Conservation (phyloP, 2,888 invertebrate genomes). For the Gastrophysa polygoni region DNA sequence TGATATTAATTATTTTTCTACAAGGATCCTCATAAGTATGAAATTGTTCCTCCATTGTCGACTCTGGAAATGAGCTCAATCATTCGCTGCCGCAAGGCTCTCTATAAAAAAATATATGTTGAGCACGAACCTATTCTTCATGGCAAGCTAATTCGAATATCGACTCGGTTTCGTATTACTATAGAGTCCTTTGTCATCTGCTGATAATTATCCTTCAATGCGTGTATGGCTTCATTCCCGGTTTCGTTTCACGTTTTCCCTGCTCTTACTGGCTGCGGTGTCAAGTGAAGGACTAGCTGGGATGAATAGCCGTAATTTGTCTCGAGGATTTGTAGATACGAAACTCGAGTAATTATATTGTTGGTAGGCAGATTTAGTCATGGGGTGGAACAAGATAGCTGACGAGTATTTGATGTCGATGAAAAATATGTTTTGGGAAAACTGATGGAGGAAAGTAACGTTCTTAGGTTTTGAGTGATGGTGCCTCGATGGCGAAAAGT, state of each 20-base stretch:
- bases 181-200: not conserved
- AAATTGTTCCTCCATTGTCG: too few relatives aligned
- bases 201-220: conserved; percentile 9
- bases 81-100: conserved; percentile 8
- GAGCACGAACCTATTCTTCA: conserved; percentile 11
- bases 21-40: too few relatives aligned
- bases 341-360: conserved; percentile 6
- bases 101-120: conserved; percentile 6
- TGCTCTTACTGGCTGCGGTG: not conserved
- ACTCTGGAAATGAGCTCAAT: not conserved
- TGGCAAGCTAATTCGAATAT: not conserved
- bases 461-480: too few relatives aligned
- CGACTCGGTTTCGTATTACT: conserved; percentile 7
- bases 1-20: too few relatives aligned
- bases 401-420: too few relatives aligned
- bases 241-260: conserved; percentile 3
- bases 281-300: not conserved
- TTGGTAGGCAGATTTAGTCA: not conserved
- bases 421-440: too few relatives aligned
- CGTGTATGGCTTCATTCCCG: conserved; percentile 10
- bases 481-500: too few relatives aligned
- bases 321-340: not conserved
- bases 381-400: not conserved
- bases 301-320: conserved; percentile 10
- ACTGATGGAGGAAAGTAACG: too few relatives aligned